Evolutionary conservation across 2,888 invertebrate genomes (phyloP), one percentile per base, ranked within the genome.

Genomic region (Halictus ligatus): DNA sequence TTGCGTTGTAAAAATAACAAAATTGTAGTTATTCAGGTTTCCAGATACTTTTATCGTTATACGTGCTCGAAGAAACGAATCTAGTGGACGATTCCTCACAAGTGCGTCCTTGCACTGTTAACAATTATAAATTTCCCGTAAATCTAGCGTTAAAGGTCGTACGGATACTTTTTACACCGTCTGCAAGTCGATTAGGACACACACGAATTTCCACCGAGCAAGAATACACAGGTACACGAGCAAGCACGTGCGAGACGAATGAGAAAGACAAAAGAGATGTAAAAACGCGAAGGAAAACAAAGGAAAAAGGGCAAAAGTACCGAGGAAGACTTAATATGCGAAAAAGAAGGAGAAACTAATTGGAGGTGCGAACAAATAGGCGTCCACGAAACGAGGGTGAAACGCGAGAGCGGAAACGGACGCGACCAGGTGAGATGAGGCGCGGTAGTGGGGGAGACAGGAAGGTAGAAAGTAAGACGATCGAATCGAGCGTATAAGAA

Each of bases 401-500:
- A 35, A 69, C 18, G 67, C 67, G 35, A 69, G 40, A 69, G 40
- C 18, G 40, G 40, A 40, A 40, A 67, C 67, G 40, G 18, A 10
- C 10, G 40, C 35, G 21, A 40, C 21, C 8, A 21, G 40, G 40
- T 21, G 40, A 21, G 21, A 40, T 40, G 8, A 67, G n/a, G 25
- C 10, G 25, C 15, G 64, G 29, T 5, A 29, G 29, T 1, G 35
- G 29, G 35, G 18, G 21, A 40, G 18, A 69, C 3, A 69, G 40
- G 35, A 40, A 69, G 40, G 69, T 69, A 21, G 69, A 69, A 40
- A 69, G 69, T 67, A 69, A 40, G 69, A 21, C 35, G 40, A 69
- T 21, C 21, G 40, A 69, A 21, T 15, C 40, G 69, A 40, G 21
- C 21, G 69, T 40, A 21, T 40, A 69, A 40, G 35, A 69, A 69